Evolutionary conservation across 2,797 vertebrate species (phyloP), one percentile per base, ranked within the genome.

Genomic region (Chrysocyon brachyurus): DNA sequence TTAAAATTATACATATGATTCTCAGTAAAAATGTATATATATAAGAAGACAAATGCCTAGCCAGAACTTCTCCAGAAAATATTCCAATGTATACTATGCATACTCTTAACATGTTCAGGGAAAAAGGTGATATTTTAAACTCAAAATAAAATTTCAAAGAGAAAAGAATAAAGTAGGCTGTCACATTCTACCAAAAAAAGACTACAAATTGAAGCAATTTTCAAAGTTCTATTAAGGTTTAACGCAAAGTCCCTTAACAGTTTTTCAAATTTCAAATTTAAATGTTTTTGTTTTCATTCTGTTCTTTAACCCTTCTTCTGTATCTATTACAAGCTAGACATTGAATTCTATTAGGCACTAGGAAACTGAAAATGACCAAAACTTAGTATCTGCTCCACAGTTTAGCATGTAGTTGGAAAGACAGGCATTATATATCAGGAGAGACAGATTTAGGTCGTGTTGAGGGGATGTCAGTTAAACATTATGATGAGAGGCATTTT

Each of bases 391-490:
- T 85, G 28, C 59, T 75, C 28, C 54, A 64, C 5, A 16, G 22
- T 70, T 94, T 83, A 81, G 21, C n/a, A 5, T 14, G 78, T 19
- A 61, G 64, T 81, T 78, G 79, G 66, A 19, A 31, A 90, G 49
- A 79, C 28, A 77, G 81, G 72, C 46, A 16, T 46, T 64, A 26
- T 40, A 6, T 77, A 64, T 81, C 40, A 26, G 52, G 63, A 73
- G 70, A 93, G 90, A 90, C 70, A 96, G 92, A 92, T 79, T 28
- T 73, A 57, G 78, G 83, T 96, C 57, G 0, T 12, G 21, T n/a
- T 10, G 19, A 49, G 54, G 63, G 49, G 31, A 77, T 82, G 17
- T 59, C 72, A 56, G 61, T 85, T 46, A 90, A 94, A 61, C 12
- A 9, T 79, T 57, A 52, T 49, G 24, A 59, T 57, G 36, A 68